Base-by-base conservation (phyloP, 2,797 vertebrate genomes). In the Pseudotriccus pelzelni region DNA sequence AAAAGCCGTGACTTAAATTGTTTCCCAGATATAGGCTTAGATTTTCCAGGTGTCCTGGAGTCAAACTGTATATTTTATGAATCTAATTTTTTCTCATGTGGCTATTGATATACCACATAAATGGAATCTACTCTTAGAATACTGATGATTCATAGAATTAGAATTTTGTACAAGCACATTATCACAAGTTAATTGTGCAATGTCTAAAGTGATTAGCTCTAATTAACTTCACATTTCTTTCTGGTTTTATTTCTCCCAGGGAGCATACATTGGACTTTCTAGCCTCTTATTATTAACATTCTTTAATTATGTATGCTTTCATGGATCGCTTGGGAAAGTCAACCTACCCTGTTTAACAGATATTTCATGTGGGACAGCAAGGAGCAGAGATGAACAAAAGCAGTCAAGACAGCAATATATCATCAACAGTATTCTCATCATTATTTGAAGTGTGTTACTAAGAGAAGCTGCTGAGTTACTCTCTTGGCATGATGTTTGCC, bases 341-440 rank as follows among this genome's bases (percentile, higher is more conserved):
- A 88, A 22, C 13, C 7, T 14, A 63, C 1, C 2, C 30, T 25
- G 5, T 67, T 55, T 63, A 79, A 46, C 4, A 23, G 34, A 10
- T 56, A 59, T 73, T 88, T 78, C 17, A 53, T 68, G 25, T 17
- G 53, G 23, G 21, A 5, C 15, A 55, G 10, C 34, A 69, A 55
- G 72, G 12, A 80, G 17, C 22, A 70, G 21, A 89, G 37, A 30
- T 28, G 21, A 73, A 25, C 15, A 77, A 58, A 84, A 78, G 18
- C 18, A 72, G 21, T 30, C 27, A 86, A 75, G 47, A 32, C 36
- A 85, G 43, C 12, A 69, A 20, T 10, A 12, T 43, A 41, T 27
- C 11, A 41, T 30, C 53, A 30, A 11, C 27, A 66, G 20, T 44
- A 79, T 63, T 75, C 43, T 15, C 14, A 56, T 47, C 0, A 0